Base-by-base conservation (phyloP, 2,113 vertebrate genomes). In the Acrocephalus kingi region DNA sequence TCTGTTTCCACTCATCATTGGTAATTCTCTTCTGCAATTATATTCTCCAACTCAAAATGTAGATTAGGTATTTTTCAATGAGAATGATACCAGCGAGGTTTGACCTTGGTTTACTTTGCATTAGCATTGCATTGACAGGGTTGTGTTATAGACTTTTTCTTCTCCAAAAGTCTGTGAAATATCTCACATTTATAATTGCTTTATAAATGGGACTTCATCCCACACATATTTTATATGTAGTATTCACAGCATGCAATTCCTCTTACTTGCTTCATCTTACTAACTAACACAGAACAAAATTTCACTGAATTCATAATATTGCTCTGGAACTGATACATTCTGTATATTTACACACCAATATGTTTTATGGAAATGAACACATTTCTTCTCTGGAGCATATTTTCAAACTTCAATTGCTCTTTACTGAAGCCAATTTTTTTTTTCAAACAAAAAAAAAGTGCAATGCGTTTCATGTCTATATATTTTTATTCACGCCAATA, bases 361-460 rank as follows among this genome's bases (percentile, higher is more conserved):
- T 96, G 96, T 90, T 96, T 97, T 96, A 96, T 96, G 94, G 96
- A 96, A 97, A 96, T 96, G 93, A 96, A 96, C 93, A 97, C 92
- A 95, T 95, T 96, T 96, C 79, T 91, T 93, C 88, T 92, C 7
- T 2, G 88, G 37, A 93, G 88, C 88, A 92, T 96, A 97, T 96
- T 97, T 97, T 95, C 96, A 93, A 96, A 96, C 94, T 97, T 90
- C 92, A 96, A 75, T 87, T 95, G 96, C 94, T 97, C 88, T 96
- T 96, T 95, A 94, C 69, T 48, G 69, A 94, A 96, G 96, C 92
- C 90, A 96, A 87, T 87, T 96, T 96, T 90, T 88, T 96, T 95
- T 94, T 92, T 73, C 66, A 88, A 95, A 90, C 55, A 76, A 94
- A 92, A 91, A 43, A 84, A 84, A 84, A 84, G 89, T 46, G 88